Base-by-base conservation (phyloP, 2,113 vertebrate species). In the Seriola aureovittata region DNA sequence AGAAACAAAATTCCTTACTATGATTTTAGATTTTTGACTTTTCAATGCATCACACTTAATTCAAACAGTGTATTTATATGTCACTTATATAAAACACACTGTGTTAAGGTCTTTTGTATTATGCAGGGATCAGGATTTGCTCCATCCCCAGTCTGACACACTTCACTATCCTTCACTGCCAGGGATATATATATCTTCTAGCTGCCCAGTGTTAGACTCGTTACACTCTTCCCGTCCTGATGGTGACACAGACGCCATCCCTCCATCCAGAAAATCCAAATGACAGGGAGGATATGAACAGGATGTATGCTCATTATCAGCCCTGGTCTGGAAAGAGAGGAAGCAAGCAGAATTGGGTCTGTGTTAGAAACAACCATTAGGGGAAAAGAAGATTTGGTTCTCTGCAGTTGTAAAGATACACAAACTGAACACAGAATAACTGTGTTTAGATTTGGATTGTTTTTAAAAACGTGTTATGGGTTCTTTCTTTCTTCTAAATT, bases 111-210 rank as follows among this genome's bases (percentile, higher is more conserved):
- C 68, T 80, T 84, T 75, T 71, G 75, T 84, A 12, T 81, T 81
- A 54, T 65, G 72, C 82, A 85, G 77, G 11, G 25, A 78, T 75
- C 29, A 44, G 73, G 40, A 84, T 62, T 81, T 63, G 40, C 69
- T 44, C 80, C 70, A 55, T 84, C 82, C 63, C 63, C 75, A 77
- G 64, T 79, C 75, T 88, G 87, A 89, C 88, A 92, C 75, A 85
- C 79, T 92, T 90, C 78, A 74, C 82, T 63, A 71, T 82, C 68
- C 77, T 75, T 88, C 58, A 75, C 76, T 73, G 66, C 71, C 75
- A 69, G 63, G 66, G 85, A 81, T 88, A 92, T 87, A 87, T 92
- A 88, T 92, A 92, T 88, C 88, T 68, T 75, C 86, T 69, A 40
- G 60, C 76, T 78, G 80, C 73, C 76, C 85, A 57, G 69, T 60